phyloP scores from a whole-genome alignment of 2,888 invertebrate species.

The Mactromeris polynyma region DNA sequence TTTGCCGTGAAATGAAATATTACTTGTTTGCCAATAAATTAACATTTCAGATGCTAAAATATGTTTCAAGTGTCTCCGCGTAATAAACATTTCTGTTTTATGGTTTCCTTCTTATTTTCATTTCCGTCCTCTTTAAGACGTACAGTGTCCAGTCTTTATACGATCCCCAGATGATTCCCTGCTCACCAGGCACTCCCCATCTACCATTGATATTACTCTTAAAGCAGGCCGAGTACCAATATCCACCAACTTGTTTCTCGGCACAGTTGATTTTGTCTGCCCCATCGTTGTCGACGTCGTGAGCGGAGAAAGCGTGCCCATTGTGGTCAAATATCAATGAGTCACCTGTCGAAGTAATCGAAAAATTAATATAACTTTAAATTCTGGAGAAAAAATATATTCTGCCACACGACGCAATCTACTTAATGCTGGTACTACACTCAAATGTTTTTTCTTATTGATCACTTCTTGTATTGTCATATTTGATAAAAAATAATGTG shows the following conservation, averaged over 20 bases:
- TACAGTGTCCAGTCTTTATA: conserved; percentile 72
- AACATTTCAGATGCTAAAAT: neutral
- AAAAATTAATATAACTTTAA: too few relatives aligned
- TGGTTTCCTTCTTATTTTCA: conserved; percentile 67
- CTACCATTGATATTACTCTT: conserved; percentile 74
- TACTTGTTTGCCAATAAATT: neutral
- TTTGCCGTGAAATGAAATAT: neutral
- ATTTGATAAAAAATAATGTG: too few relatives aligned
- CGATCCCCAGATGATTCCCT: conserved; percentile 74
- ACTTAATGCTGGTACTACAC: too few relatives aligned
- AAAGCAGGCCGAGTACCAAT: conserved; percentile 74
- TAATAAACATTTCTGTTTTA: neutral
- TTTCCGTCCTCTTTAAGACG: conserved; percentile 69
- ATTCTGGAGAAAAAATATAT: too few relatives aligned
- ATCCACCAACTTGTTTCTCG: conserved; percentile 71
- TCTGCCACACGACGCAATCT: too few relatives aligned
- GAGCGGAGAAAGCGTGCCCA: conserved; percentile 69
- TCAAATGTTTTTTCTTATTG: too few relatives aligned
- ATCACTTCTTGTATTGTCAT: too few relatives aligned
- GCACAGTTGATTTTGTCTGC: conserved; percentile 68
- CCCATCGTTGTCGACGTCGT: conserved; percentile 69
- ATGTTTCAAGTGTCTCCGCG: neutral
- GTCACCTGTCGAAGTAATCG: conserved; percentile 63
- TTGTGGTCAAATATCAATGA: conserved; percentile 72
- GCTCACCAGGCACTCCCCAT: conserved; percentile 70